Evolutionary conservation across 2,888 invertebrate species (phyloP).

Genomic region (Ochropacha duplaris): DNA sequence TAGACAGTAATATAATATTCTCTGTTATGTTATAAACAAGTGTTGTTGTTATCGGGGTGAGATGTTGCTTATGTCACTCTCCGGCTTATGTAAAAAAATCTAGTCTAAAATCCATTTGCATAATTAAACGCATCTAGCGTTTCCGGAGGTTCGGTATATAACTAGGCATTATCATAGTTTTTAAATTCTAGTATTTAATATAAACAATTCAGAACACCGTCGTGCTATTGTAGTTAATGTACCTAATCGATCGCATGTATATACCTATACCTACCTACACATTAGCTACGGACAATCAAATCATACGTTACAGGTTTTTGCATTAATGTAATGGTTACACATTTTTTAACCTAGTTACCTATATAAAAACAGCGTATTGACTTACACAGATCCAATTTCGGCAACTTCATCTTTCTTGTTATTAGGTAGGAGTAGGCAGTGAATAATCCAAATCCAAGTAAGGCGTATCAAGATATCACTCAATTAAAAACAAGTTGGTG

Average conservation of each 20-base stretch:
- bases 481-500: conserved; percentile 28
- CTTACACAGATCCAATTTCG: conserved; percentile 68
- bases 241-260: not conserved
- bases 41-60: too few species aligned
- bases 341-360: conserved; percentile 1
- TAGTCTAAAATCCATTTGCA: too few species aligned
- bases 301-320: not conserved
- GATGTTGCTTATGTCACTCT: too few species aligned
- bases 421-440: conserved; percentile 17
- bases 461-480: conserved; percentile 39
- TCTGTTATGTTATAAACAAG: not conserved
- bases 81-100: too few species aligned
- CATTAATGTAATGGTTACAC: not conserved
- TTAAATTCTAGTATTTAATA: not conserved
- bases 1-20: too few species aligned
- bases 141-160: not conserved
- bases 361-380: conserved; percentile 26
- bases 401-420: conserved; percentile 60
- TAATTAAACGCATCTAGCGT: too few species aligned
- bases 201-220: not conserved
- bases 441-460: conserved; percentile 29
- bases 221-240: not conserved
- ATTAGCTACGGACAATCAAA: not conserved
- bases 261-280: too few species aligned
- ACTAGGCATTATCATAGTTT: not conserved